Evolutionary conservation across 2,888 invertebrate genomes (phyloP).

Genomic region (Alloscopus bannaensis): DNA sequence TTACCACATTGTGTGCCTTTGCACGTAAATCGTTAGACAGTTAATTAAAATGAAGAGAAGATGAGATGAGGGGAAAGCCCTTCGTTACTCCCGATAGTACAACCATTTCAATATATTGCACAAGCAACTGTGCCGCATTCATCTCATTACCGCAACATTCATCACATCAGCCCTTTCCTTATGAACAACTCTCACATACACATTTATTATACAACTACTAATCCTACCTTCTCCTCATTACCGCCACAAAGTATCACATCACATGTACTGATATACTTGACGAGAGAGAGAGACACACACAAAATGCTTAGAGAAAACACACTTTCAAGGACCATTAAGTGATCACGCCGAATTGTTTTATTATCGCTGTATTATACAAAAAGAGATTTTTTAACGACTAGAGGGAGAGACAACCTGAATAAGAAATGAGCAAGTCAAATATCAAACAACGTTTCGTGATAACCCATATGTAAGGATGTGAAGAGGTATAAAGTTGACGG

Average conservation of each 20-base stretch:
- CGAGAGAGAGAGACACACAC: background rate
- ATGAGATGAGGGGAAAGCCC: slow-evolving; percentile 49
- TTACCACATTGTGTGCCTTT: slow-evolving; percentile 58
- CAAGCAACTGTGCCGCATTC: slow-evolving; percentile 32
- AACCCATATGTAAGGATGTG: slow-evolving; percentile 5
- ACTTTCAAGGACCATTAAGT: slow-evolving; percentile 40
- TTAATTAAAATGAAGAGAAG: slow-evolving; percentile 67
- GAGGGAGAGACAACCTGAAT: slow-evolving; percentile 1
- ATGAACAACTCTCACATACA: background rate
- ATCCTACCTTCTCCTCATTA: background rate
- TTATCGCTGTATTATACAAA: slow-evolving; percentile 37
- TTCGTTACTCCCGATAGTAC: slow-evolving; percentile 31
- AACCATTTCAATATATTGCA: slow-evolving; percentile 28
- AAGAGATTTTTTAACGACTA: slow-evolving; percentile 34
- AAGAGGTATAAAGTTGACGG: background rate
- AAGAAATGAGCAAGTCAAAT: background rate
- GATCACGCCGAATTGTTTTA: slow-evolving; percentile 47
- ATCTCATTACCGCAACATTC: slow-evolving; percentile 53
- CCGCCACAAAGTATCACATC: background rate
- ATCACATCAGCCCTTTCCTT: slow-evolving; percentile 25
- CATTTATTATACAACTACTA: slow-evolving; percentile 42
- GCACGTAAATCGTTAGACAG: slow-evolving; percentile 69
- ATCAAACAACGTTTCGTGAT: background rate
- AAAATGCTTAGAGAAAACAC: slow-evolving; percentile 10
- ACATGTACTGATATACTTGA: background rate